Conservation (phyloP, 2,888 invertebrate species). For the Corbicula japonica region DNA sequence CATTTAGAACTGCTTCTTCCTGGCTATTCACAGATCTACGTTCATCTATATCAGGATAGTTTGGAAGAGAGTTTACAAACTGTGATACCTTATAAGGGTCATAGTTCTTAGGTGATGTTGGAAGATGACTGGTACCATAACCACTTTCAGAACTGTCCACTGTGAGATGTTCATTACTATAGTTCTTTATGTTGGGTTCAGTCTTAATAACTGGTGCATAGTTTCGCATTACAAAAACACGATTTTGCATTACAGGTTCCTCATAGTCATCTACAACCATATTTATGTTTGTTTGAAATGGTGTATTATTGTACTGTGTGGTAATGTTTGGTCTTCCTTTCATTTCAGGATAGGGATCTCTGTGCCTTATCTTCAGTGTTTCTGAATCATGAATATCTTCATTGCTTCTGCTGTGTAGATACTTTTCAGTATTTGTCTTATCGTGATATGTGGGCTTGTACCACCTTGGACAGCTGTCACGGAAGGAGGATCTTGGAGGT, state of each 20-base stretch:
- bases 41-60: conserved; percentile 58
- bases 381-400: conserved; percentile 22
- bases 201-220: conserved; percentile 29
- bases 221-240: conserved; percentile 14
- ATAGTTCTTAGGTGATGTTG: conserved; percentile 53
- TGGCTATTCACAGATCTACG: conserved; percentile 45
- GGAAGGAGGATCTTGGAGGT: conserved; percentile 28
- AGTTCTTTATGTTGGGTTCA: conserved; percentile 46
- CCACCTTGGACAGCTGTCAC: conserved; percentile 6
- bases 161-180: conserved; percentile 45
- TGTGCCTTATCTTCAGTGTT: conserved; percentile 17
- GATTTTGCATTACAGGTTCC: neutral
- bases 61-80: conserved; percentile 64
- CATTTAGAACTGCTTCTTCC: conserved; percentile 43
- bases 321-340: conserved; percentile 3
- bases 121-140: conserved; percentile 57
- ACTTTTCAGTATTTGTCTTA: too few relatives aligned
- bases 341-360: neutral
- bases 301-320: too few relatives aligned
- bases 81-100: conserved; percentile 57
- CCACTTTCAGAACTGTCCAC: conserved; percentile 64
- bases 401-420: neutral
- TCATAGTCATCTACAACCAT: conserved; percentile 16
- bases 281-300: conserved; percentile 11
- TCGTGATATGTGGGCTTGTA: too few relatives aligned